Evolutionary conservation across 2,888 invertebrate species (phyloP).

Genomic region (Phragmatobia fuliginosa): DNA sequence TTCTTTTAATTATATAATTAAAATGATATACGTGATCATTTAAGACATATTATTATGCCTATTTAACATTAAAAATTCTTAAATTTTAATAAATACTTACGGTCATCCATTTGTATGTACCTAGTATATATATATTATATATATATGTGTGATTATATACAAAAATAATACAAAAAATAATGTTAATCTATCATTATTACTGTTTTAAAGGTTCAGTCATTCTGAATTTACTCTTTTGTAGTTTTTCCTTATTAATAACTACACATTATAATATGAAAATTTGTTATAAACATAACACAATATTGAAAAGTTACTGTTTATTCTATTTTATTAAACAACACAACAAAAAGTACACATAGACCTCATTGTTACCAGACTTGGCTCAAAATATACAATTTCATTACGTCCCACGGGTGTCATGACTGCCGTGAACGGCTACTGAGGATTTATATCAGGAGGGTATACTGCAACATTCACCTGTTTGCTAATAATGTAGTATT

Average conservation of each 20-base stretch:
- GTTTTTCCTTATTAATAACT: background rate
- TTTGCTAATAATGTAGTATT: slow-evolving; percentile 24
- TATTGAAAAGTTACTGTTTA: background rate
- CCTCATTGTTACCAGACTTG: background rate
- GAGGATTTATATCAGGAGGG: slow-evolving; percentile 26
- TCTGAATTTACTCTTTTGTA: background rate
- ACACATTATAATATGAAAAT: background rate
- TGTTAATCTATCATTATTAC: too few relatives aligned
- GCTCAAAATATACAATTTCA: slow-evolving; percentile 18
- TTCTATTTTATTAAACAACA: background rate
- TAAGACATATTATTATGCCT: too few relatives aligned
- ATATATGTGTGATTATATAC: too few relatives aligned
- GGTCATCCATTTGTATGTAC: too few relatives aligned
- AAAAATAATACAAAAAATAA: too few relatives aligned
- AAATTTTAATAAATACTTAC: too few relatives aligned
- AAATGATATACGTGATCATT: too few relatives aligned
- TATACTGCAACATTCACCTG: slow-evolving; percentile 22
- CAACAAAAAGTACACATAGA: slow-evolving; percentile 1
- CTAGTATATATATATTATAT: too few relatives aligned
- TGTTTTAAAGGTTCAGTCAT: background rate
- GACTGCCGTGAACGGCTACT: slow-evolving; percentile 14
- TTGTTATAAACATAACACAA: background rate
- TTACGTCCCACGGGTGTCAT: slow-evolving; percentile 22
- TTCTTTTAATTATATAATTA: too few relatives aligned
- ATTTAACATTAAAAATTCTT: too few relatives aligned